Evolutionary conservation across 2,113 vertebrate species (phyloP), one percentile per base, ranked within the genome.

Genomic region (Phocoena sinus): DNA sequence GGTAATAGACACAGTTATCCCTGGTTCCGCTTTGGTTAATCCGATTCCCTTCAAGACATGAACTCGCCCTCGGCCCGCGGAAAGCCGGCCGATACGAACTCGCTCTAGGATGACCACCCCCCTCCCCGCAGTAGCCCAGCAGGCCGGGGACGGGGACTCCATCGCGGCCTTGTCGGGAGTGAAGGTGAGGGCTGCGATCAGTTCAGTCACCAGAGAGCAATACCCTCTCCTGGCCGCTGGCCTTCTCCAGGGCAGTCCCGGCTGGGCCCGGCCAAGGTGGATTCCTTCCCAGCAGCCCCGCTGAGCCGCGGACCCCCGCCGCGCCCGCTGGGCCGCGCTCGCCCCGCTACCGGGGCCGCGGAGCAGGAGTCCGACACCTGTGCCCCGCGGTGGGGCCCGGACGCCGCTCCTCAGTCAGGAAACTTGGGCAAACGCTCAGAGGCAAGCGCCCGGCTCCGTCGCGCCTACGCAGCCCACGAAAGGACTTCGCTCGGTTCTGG

Each of bases 341-440:
- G 3, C 25, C 31, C 50, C 14, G 12, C 63, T 20, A 11, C 50
- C 1, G 0, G 18, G 50, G 31, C 65, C 63, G 28, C 2, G 20
- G 23, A n/a, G 58, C 12, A 3, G 5, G 25, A 41, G 31, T 44
- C 44, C 1, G 23, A 76, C 63, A 58, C 38, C 21, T 41, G 60
- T 15, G 23, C 50, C 50, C 53, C 2, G 6, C 10, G 25, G 53
- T 74, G 26, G 58, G 74, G 28, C 67, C 77, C 8, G 56, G 33
- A 87, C 1, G 6, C 58, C 3, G 5, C 18, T 63, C n/a, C 36
- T 73, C 36, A 13, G 36, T 15, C n/a, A 23, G 17, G 21, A 7
- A 67, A 89, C 63, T 71, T 63, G 0, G 2, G 38, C 12, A 92
- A 77, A 77, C 38, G 8, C 41, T 74, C 15, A 0, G 10, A 83